Base-by-base conservation (phyloP, 2,113 vertebrate genomes). In the Drymodes brunneopygia region DNA sequence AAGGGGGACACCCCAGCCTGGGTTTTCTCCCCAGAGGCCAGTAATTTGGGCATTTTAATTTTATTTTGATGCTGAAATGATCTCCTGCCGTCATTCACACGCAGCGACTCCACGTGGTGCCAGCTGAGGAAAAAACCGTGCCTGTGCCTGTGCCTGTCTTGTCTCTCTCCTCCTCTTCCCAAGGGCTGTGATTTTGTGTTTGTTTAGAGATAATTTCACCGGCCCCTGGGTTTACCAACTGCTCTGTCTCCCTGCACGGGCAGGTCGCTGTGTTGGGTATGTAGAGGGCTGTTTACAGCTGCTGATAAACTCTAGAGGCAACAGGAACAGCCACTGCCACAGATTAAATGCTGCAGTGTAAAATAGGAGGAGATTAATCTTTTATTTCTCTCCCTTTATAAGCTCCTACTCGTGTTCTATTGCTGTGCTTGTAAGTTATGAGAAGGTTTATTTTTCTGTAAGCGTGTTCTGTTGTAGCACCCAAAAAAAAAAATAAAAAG, bases 131-230 rank as follows among this genome's bases (percentile, higher is more conserved):
- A 27, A 50, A 91, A 75, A 13, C 24, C 40, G 40, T n/a, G n/a
- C n/a, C n/a, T 2, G 40, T 10, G 23, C 31, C 20, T 57, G 71
- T 29, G 73, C 33, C 45, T 42, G 58, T 28, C 64, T 81, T 10
- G 4, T 66, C 31, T 50, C 58, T 38, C 53, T 64, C 62, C 35
- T 29, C 15, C 72, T 91, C 2, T 53, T 92, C 82, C 79, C 71
- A 36, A 35, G 53, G 82, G 88, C 91, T 95, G 70, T 65, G 93
- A 74, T 94, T 95, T 94, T 67, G 8, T 87, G 88, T 81, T 84
- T 90, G 88, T 84, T 92, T 84, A 70, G 93, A 90, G 95, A 66
- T 86, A 79, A 95, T 94, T 94, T 79, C 74, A 40, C 44, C 9
- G 27, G 67, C 40, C 84, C 33, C 50, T 36, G 69, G 54, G 88